Evolutionary conservation across 2,888 invertebrate species (phyloP).

Genomic region (Drosophila kokeensis): DNA sequence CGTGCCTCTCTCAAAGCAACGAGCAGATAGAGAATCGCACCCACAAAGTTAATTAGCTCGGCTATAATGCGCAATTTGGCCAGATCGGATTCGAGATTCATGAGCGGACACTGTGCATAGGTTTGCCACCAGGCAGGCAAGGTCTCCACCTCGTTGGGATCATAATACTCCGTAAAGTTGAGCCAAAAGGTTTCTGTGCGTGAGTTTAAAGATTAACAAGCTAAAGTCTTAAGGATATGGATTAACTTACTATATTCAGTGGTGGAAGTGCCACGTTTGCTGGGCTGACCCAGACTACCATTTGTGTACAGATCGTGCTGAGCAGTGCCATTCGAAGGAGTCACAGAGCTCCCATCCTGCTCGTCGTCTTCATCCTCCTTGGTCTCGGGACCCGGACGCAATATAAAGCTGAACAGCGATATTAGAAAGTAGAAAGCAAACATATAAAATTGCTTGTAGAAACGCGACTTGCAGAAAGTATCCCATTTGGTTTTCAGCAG

Average conservation of each 20-base stretch:
- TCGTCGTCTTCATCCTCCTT: constrained; percentile 76
- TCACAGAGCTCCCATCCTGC: constrained; percentile 38
- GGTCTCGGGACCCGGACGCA: constrained; percentile 92
- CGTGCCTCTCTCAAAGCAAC: constrained; percentile 94
- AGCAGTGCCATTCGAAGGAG: constrained; percentile 32
- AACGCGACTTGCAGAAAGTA: constrained; percentile 97
- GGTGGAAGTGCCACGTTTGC: constrained; percentile 59
- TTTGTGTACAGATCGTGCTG: constrained; percentile 52
- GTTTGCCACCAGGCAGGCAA: constrained; percentile 83
- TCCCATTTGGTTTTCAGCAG: constrained; percentile 99
- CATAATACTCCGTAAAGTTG: constrained; percentile 83
- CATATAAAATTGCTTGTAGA: constrained; percentile 95
- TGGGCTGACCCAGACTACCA: constrained; percentile 34
- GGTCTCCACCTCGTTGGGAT: constrained; percentile 72
- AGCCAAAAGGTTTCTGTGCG: constrained; percentile 83
- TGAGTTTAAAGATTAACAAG: neutral
- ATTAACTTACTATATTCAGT: constrained; percentile 70
- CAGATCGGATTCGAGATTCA: constrained; percentile 83
- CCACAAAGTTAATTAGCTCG: constrained; percentile 92
- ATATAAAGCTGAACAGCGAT: constrained; percentile 94
- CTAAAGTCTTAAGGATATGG: neutral
- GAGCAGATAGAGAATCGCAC: constrained; percentile 93
- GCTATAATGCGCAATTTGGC: constrained; percentile 89
- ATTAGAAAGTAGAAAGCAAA: constrained; percentile 96
- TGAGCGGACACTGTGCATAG: constrained; percentile 84